These are phyloP conservation scores for Dasysyrphus tricinctus DNA, from an alignment of 2,888 invertebrate genomes.

Conservation along the genomic window DNA sequence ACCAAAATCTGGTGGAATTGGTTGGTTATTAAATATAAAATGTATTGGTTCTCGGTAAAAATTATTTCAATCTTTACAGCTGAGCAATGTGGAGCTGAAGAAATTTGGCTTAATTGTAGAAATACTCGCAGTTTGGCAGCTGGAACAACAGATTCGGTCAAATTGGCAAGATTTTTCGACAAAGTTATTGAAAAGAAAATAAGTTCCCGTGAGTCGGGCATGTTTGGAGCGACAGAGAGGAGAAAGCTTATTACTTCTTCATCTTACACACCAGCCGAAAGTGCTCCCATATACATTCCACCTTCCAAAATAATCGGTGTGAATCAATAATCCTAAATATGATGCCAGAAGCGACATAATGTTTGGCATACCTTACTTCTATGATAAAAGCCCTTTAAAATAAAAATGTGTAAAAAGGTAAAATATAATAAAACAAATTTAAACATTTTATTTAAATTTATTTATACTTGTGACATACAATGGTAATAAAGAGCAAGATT, in stretches of 20 bases:
- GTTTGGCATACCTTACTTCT: neutral
- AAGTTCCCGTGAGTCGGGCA: conserved; percentile 77
- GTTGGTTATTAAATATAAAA: conserved; percentile 71
- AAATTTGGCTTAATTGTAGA: conserved; percentile 92
- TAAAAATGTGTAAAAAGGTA: too few species aligned
- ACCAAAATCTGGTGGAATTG: conserved; percentile 82
- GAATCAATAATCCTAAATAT: neutral
- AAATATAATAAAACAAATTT: neutral
- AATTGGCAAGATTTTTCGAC: conserved; percentile 96
- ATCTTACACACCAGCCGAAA: conserved; percentile 42
- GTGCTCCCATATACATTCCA: conserved; percentile 26
- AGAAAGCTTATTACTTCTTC: conserved; percentile 54
- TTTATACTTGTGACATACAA: too few species aligned
- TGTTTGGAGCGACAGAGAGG: conserved; percentile 74
- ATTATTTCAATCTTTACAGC: conserved; percentile 84
- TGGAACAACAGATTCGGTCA: conserved; percentile 96
- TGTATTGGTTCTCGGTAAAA: neutral
- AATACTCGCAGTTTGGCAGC: conserved; percentile 93
- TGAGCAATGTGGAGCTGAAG: conserved; percentile 96
- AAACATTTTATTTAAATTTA: neutral
- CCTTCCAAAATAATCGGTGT: conserved; percentile 29
- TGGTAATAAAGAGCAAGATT: too few species aligned
- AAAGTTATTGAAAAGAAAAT: conserved; percentile 86
- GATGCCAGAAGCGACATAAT: neutral
- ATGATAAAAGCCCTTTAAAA: too few species aligned